A percentile compares a stretch with the other conserved stretches of the same genome.
phyloP scores from a whole-genome alignment of 2,888 invertebrate species.

The Drosophila prostipennis region DNA sequence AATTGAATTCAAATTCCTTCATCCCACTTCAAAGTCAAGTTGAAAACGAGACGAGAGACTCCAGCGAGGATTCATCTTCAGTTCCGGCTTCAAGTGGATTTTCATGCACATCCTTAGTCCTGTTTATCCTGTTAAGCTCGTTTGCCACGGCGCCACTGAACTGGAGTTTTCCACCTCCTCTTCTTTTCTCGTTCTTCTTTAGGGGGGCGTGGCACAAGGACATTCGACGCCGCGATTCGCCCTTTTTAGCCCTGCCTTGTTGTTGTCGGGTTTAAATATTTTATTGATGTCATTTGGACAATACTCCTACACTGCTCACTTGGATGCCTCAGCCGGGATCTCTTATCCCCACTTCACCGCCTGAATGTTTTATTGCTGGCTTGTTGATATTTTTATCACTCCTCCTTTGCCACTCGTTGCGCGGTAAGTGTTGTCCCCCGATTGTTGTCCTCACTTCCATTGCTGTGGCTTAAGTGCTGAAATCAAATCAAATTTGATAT shows the following conservation, averaged over 20 bases:
- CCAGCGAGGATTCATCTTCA: constrained; percentile 29
- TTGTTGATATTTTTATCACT: constrained; percentile 71
- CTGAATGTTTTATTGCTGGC: constrained; percentile 64
- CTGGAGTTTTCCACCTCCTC: constrained; percentile 38
- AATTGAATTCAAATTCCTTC: constrained; percentile 73
- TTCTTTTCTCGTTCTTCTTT: constrained; percentile 1
- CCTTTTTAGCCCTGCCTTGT: constrained; percentile 42
- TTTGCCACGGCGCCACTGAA: constrained; percentile 63
- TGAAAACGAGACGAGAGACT: constrained; percentile 47
- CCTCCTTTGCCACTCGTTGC: constrained; percentile 9
- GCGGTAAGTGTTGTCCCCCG: constrained; percentile 46
- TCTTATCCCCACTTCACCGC: constrained; percentile 31
- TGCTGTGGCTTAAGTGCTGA: constrained; percentile 43
- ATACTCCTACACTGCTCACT: constrained; percentile 63
- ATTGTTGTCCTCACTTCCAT: constrained; percentile 26
- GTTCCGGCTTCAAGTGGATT: constrained; percentile 45
- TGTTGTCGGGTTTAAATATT: constrained; percentile 65
- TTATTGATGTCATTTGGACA: constrained; percentile 77
- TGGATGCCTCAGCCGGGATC: constrained; percentile 45
- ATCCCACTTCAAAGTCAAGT: constrained; percentile 67
- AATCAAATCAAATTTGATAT: constrained; percentile 63
- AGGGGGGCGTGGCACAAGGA: constrained; percentile 31
- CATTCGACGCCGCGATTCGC: constrained; percentile 35
- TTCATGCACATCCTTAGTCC: constrained; percentile 16
- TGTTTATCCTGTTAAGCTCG: constrained; percentile 69